phyloP scores from a whole-genome alignment of 2,888 invertebrate species.

The Drosophila robusta region DNA sequence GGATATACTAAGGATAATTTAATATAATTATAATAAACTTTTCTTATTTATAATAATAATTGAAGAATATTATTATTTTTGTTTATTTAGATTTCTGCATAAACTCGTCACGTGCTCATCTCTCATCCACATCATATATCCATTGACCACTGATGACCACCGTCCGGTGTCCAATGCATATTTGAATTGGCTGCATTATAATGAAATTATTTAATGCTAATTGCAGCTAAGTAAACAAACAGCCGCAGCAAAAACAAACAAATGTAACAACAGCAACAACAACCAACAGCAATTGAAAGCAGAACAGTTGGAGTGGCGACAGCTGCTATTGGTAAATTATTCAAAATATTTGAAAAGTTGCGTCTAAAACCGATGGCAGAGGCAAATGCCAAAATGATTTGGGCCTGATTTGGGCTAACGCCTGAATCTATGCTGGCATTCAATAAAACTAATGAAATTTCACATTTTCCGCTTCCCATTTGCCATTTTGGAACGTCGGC shows the following conservation, averaged over 20 bases:
- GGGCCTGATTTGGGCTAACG: conserved; percentile 21
- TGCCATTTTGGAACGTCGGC: conserved; percentile 11
- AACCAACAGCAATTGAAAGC: conserved; percentile 6
- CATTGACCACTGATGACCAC: not conserved
- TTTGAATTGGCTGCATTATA: conserved; percentile 62
- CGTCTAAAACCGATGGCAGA: conserved; percentile 14
- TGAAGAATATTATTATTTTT: no score
- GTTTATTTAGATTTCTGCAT: no score
- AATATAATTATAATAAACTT: no score
- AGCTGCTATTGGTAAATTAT: conserved; percentile 44
- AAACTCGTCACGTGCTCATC: not conserved
- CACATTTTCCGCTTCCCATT: not conserved
- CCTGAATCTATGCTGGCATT: conserved; percentile 28
- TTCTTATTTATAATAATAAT: no score
- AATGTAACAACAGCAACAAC: conserved; percentile 8
- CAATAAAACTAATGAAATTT: conserved; percentile 61
- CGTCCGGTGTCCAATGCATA: conserved; percentile 31
- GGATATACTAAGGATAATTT: no score
- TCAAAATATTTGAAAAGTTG: conserved; percentile 22
- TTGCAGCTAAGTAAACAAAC: conserved; percentile 58
- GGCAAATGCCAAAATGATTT: conserved; percentile 26
- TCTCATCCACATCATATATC: not conserved
- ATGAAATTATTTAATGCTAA: conserved; percentile 69
- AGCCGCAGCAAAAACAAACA: conserved; percentile 39
- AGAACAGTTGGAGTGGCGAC: conserved; percentile 13